Percentiles rank a stretch among this genome's conserved stretches.
These are phyloP conservation scores for Microcebus jonahi DNA, from an alignment of 2,113 vertebrate species.

Conservation along the genomic window DNA sequence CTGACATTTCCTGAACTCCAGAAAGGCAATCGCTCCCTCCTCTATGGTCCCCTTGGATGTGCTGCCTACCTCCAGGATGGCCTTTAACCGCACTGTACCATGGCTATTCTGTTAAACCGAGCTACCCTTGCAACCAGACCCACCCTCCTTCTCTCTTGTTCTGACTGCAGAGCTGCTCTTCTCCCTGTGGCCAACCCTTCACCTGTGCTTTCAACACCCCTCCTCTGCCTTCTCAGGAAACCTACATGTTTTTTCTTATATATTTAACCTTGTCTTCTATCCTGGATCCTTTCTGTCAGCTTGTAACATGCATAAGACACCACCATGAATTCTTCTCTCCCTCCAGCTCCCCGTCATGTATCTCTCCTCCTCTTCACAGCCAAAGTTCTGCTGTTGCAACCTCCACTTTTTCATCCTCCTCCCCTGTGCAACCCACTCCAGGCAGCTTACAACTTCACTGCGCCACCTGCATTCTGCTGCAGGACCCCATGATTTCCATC, in stretches of 20 bases:
- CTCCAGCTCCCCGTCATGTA: fast-evolving
- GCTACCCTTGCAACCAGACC: background rate
- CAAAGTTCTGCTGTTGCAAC: background rate
- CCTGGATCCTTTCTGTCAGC: background rate
- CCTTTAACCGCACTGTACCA: background rate
- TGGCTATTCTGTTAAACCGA: background rate
- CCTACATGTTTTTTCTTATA: background rate
- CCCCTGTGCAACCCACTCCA: background rate
- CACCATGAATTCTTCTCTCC: background rate
- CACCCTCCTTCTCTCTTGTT: background rate
- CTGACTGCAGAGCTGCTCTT: background rate
- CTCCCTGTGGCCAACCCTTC: background rate
- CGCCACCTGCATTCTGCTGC: background rate
- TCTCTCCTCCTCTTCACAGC: background rate
- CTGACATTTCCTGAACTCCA: background rate
- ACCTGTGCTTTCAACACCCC: background rate
- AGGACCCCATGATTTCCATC: background rate
- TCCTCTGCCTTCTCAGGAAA: background rate
- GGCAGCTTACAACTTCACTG: no score
- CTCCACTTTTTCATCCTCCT: background rate
- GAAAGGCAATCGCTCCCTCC: background rate
- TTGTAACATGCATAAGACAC: background rate
- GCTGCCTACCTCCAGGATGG: background rate
- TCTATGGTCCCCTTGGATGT: background rate
- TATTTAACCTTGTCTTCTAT: background rate